Evolutionary conservation across 2,113 vertebrate species (phyloP), one percentile per base, ranked within the genome.

Genomic region (Bambusicola thoracicus): DNA sequence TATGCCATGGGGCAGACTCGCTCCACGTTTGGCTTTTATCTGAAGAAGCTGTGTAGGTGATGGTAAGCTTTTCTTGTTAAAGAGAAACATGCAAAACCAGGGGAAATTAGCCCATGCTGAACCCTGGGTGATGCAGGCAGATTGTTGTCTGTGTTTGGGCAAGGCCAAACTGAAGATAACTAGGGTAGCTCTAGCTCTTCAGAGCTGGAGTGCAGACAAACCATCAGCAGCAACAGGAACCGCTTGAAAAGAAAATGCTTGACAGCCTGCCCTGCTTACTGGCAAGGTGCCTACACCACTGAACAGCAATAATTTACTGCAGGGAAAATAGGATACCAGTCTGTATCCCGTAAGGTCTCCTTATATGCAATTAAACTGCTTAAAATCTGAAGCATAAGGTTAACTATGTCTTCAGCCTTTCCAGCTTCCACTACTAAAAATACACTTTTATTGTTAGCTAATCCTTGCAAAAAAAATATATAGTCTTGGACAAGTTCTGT

Each of bases 81-180:
- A 38, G 38, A 74, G 40, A 69, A 89, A 55, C 5, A 27, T 3
- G 9, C 27, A 55, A 30, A 55, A 55, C 22, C 20, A 46, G 34
- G 49, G 56, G 38, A 91, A 90, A 93, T 61, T 51, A 92, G 66
- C 77, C 69, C 77, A 41, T 75, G 65, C 46, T 84, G 69, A 58
- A 66, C 65, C 27, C 51, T 4, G 7, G 10, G 77, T 75, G 56
- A 56, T 78, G 69, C 66, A 87, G 81, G 40, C n/a, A 89, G 69
- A 84, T 90, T 29, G 61, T 78, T 87, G 91, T 89, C 91, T 86
- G 34, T 19, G 46, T 78, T 73, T 89, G 65, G 87, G 38, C 1
- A 7, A 72, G 30, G 22, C 30, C 84, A 38, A 84, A n/a, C 46
- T 75, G 66, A 67, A 70, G 51, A 63, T 34, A 92, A 90, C 51